Percentiles rank a stretch among this genome's conserved stretches.
Conservation (phyloP, 35 echinoderm and acorn worm genomes). For the Eucidaris tribuloides region DNA sequence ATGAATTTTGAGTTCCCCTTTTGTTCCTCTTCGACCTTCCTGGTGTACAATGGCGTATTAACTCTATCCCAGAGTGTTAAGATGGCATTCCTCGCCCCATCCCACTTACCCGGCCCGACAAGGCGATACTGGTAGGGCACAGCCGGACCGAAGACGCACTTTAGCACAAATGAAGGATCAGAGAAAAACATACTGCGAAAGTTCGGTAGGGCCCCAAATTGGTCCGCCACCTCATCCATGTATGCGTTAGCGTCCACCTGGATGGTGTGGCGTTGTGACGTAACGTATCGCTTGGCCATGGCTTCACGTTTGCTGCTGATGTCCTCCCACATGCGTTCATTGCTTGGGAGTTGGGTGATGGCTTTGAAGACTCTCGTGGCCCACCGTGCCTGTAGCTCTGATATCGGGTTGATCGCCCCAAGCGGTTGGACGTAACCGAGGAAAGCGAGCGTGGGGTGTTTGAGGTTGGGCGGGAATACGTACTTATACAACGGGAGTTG, state of each 20-base stretch:
- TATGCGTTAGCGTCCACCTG: conserved; percentile 81
- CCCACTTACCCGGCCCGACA: conserved; percentile 83
- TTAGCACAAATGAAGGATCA: conserved; percentile 57
- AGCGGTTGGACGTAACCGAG: conserved; percentile 73
- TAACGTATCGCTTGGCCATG: conserved; percentile 54
- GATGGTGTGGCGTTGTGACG: conserved; percentile 83
- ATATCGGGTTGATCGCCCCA: conserved; percentile 81
- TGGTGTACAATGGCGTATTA: conserved; percentile 51
- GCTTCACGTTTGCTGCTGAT: conserved; percentile 45
- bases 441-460: conserved; percentile 61
- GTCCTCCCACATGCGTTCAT: conserved; percentile 45
- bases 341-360: conserved; percentile 26
- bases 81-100: conserved; percentile 70
- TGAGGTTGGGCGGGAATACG: conserved; percentile 51
- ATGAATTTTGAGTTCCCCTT: too few relatives aligned
- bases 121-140: conserved; percentile 89
- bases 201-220: conserved; percentile 79
- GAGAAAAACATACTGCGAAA: conserved; percentile 46
- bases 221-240: conserved; percentile 64
- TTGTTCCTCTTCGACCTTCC: too few relatives aligned
- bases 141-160: conserved; percentile 63
- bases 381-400: conserved; percentile 88
- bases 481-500: conserved; percentile 81
- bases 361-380: conserved; percentile 75
- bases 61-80: conserved; percentile 53